A percentile compares a stretch with the other conserved stretches of the same genome.
These are phyloP conservation scores for Neoseiulus cucumeris DNA, from an alignment of 1,140 invertebrate species.

Conservation along the genomic window DNA sequence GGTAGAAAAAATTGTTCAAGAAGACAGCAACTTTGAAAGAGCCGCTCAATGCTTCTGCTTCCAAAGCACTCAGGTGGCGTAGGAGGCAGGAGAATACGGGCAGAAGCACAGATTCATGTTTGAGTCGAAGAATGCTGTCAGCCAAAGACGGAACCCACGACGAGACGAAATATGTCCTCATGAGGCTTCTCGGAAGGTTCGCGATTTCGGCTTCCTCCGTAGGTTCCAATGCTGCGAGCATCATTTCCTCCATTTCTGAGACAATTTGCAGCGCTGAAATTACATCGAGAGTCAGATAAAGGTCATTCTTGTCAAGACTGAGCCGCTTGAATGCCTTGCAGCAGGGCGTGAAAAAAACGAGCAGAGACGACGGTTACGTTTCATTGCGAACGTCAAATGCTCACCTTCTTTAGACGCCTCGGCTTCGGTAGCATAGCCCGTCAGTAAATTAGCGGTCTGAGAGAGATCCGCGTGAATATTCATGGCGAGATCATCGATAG, in stretches of 20 bases:
- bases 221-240: background rate
- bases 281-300: background rate
- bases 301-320: no score
- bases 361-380: no score
- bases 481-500: background rate
- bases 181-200: background rate
- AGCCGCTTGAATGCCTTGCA: no score
- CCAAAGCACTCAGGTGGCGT: background rate
- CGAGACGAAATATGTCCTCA: background rate
- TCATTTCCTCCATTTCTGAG: constrained; percentile 7
- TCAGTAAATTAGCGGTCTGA: background rate
- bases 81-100: background rate
- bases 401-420: constrained; percentile 4
- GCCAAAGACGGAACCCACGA: background rate
- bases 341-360: no score
- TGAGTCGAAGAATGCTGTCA: background rate
- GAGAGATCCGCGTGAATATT: background rate
- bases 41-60: background rate
- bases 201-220: background rate
- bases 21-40: background rate
- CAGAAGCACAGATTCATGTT: background rate
- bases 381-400: no score
- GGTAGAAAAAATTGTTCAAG: background rate
- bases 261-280: constrained; percentile 2
- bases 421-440: background rate